phyloP scores from a whole-genome alignment of 2,113 vertebrate genomes.

The Callipepla squamata region DNA sequence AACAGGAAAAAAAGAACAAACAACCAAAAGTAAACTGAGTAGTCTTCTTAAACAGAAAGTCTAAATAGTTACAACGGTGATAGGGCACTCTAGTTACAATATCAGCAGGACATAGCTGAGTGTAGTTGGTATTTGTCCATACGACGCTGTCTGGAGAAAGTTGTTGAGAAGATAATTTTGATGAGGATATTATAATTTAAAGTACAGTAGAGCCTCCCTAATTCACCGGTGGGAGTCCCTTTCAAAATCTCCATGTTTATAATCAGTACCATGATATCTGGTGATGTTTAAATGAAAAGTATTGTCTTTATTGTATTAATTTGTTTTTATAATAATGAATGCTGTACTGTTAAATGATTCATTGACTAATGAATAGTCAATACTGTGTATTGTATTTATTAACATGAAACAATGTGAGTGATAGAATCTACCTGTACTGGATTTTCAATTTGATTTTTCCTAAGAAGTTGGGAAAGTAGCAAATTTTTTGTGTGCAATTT shows the following conservation, averaged over 20 bases:
- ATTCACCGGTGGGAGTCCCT: not conserved
- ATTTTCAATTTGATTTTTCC: not conserved
- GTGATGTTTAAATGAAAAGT: not conserved
- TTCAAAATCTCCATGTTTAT: not conserved
- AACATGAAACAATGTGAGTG: not conserved
- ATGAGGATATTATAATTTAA: not conserved
- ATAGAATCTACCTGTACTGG: not conserved
- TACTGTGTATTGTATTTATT: not conserved
- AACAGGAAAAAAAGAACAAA: not conserved
- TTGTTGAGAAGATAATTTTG: not conserved
- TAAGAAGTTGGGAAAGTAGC: not conserved
- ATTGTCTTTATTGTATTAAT: not conserved
- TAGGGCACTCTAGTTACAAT: not conserved
- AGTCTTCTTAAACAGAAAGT: not conserved
- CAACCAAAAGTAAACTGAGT: not conserved
- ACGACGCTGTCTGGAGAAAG: not conserved
- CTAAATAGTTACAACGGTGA: not conserved
- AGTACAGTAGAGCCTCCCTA: not conserved
- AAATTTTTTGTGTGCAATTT: not conserved
- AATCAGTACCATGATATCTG: not conserved
- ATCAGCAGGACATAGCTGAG: not conserved
- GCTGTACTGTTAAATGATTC: not conserved
- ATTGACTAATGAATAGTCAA: not conserved
- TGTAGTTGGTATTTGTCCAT: not conserved
- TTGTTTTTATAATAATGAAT: not conserved